phyloP scores from a whole-genome alignment of 2,797 vertebrate genomes.

The Spheniscus humboldti region DNA sequence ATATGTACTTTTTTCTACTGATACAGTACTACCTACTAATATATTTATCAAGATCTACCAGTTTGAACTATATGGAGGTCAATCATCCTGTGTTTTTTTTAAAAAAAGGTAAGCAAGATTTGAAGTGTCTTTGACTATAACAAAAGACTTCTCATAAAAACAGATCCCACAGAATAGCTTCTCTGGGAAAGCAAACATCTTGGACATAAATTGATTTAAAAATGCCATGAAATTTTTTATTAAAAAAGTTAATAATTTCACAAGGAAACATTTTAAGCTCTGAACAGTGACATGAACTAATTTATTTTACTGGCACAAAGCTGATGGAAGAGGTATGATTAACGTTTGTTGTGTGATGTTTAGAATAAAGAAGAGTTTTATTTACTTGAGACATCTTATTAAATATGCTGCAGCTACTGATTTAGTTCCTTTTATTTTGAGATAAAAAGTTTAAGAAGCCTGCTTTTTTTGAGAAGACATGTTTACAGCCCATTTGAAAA shows the following conservation, averaged over 20 bases:
- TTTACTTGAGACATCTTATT: background rate
- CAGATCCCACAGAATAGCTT: background rate
- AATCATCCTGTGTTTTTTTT: background rate
- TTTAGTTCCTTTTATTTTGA: background rate
- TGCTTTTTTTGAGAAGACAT: background rate
- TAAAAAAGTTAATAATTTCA: background rate
- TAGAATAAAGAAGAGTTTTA: background rate
- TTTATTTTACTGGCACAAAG: background rate
- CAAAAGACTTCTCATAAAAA: background rate
- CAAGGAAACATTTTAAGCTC: background rate
- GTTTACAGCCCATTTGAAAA: background rate
- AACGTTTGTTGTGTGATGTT: background rate
- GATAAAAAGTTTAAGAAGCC: background rate
- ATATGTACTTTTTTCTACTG: background rate
- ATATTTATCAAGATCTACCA: background rate
- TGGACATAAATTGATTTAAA: background rate
- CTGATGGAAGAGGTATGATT: conserved; percentile 7
- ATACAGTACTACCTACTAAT: background rate
- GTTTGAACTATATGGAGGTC: background rate
- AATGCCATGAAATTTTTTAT: background rate
- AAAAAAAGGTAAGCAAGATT: background rate
- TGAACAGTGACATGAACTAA: background rate
- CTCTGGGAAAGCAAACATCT: background rate
- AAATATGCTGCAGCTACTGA: background rate
- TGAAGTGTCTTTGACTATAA: background rate